These are phyloP conservation scores for Ceriagrion tenellum DNA, from an alignment of 2,888 invertebrate genomes.

Conservation along the genomic window DNA sequence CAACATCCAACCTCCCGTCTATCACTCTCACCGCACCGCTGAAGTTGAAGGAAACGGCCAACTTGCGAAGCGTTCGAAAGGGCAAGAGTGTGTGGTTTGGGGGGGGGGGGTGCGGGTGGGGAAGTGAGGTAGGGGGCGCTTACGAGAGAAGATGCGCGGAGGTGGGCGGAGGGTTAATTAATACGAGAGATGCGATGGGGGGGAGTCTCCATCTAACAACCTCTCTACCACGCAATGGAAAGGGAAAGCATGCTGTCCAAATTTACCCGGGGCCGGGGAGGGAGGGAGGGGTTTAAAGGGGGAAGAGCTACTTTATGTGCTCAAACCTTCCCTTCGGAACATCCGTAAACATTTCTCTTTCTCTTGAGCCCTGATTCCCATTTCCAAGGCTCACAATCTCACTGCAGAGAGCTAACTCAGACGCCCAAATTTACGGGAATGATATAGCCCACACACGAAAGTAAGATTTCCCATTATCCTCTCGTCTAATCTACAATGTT, in stretches of 20 bases:
- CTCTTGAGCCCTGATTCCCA: not conserved
- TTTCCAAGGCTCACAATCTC: not conserved
- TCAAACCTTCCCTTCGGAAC: not conserved
- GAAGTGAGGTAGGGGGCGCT: not conserved
- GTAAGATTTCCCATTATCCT: not conserved
- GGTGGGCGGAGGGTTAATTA: not conserved
- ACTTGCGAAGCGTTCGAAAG: not conserved
- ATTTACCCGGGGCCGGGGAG: not conserved
- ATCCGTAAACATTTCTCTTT: not conserved
- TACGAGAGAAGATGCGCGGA: not conserved
- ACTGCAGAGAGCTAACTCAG: not conserved
- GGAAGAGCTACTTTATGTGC: not conserved
- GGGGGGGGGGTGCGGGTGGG: not conserved
- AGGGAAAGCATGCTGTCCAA: not conserved
- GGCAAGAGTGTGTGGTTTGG: not conserved
- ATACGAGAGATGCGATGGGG: not conserved
- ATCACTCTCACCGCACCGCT: not conserved
- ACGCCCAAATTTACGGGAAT: not conserved
- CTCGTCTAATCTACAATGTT: not conserved
- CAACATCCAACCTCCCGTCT: not conserved
- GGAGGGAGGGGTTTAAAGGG: not conserved
- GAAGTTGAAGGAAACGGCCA: conserved; percentile 21
- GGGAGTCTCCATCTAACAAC: not conserved
- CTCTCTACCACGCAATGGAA: not conserved
- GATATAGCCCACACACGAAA: not conserved